These are phyloP conservation scores for Aurelia aurita DNA, from an alignment of 30 jellyfish, hydroid and myxozoan genomes.

Conservation along the genomic window DNA sequence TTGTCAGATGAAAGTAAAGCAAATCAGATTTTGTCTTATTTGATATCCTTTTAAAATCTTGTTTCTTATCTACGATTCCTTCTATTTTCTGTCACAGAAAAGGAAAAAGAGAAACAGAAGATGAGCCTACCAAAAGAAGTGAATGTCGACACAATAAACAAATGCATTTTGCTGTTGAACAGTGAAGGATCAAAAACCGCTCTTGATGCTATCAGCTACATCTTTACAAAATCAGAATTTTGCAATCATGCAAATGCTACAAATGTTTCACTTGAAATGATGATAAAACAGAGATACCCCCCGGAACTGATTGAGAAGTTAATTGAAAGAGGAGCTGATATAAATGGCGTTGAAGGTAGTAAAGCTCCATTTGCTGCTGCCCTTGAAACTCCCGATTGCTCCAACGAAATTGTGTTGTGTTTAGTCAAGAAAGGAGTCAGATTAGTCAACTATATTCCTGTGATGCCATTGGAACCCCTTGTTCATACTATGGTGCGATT, in stretches of 20 bases:
- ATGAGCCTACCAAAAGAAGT: constrained; percentile 7
- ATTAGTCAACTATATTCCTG: background rate
- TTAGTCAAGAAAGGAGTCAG: background rate
- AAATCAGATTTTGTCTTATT: too few relatives aligned
- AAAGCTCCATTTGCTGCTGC: background rate
- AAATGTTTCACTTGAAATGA: background rate
- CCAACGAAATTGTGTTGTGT: background rate
- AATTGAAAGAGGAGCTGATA: constrained; percentile 1
- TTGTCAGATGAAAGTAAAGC: too few relatives aligned
- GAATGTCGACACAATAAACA: background rate
- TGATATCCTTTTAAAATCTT: background rate
- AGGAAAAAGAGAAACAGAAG: background rate
- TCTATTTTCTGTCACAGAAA: background rate
- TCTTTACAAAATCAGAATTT: constrained; percentile 3
- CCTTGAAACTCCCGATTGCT: background rate
- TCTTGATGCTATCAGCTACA: background rate
- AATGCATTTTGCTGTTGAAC: constrained; percentile 9
- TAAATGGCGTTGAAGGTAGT: background rate
- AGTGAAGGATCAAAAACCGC: constrained; percentile 5
- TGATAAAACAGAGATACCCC: constrained; percentile 10
- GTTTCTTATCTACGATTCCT: background rate
- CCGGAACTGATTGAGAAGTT: constrained; percentile 9
- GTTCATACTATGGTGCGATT: constrained; percentile 9
- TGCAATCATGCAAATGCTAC: background rate
- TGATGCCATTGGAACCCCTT: background rate